Evolutionary conservation across 2,888 invertebrate species (phyloP), one percentile per base, ranked within the genome.

Genomic region (Athetis lepigone): DNA sequence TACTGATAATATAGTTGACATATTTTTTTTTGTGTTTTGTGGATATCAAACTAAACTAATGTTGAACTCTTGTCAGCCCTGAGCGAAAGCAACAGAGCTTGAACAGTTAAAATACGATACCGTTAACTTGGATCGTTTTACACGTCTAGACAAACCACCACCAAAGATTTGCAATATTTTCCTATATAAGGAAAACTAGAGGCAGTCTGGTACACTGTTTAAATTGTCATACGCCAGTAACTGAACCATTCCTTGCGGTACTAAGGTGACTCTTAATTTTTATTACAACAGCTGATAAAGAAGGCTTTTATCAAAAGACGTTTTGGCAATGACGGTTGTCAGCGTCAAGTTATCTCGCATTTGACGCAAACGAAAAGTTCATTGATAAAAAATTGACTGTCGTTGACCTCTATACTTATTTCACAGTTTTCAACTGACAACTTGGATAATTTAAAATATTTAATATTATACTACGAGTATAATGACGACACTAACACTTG

Each of bases 311-410:
- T 83, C 80, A 37, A 62, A 29, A 69, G 27, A 66, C 77, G 78
- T 61, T 82, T 72, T 74, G 80, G 80, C 62, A 85, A 83, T 81
- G 74, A 79, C 55, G 68, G 77, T 79, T 52, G 61, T 46, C 43
- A 58, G 49, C 7, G 40, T 58, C 56, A 64, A 52, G 54, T 84
- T 88, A 86, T 88, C 85, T 67, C 45, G 16, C 59, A 51, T 47
- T 78, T 89, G 90, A 91, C 90, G 90, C 81, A 88, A 85, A 86
- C 80, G 51, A 54, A 79, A 82, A 84, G 79, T 75, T 82, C 79
- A 79, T 82, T 64, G 81, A 86, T 85, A 82, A 84, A 81, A 83
- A 64, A 66, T 50, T 77, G 71, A 61, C 71, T 40, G 56, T 55
- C 54, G 52, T 68, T 79, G 71, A 80, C 77, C 75, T 66, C 45